These are phyloP conservation scores for Hypothenemus hampei DNA, from an alignment of 1,140 invertebrate species.

Conservation along the genomic window DNA sequence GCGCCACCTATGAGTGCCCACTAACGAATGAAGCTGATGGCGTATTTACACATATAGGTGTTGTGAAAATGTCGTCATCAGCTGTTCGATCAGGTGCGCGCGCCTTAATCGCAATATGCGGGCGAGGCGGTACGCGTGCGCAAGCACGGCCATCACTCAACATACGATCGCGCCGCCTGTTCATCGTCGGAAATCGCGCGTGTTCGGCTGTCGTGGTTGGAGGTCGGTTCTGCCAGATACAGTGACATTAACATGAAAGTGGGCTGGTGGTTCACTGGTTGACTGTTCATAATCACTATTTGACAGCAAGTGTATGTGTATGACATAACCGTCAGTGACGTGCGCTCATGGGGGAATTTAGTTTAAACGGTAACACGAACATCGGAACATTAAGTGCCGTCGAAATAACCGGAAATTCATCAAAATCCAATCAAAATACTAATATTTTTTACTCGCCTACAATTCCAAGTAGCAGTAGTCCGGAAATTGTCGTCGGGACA, in stretches of 20 bases:
- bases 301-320: conserved; percentile 37
- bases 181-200: conserved; percentile 28
- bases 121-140: conserved; percentile 21
- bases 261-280: conserved; percentile 39
- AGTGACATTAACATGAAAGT: conserved; percentile 40
- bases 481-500: conserved; percentile 33
- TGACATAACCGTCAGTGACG: conserved; percentile 41
- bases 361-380: conserved; percentile 44
- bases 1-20: conserved; percentile 22
- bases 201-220: conserved; percentile 29
- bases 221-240: conserved; percentile 31
- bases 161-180: conserved; percentile 7
- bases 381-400: conserved; percentile 45
- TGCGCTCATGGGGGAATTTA: conserved; percentile 47
- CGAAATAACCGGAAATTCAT: conserved; percentile 41
- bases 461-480: conserved; percentile 30
- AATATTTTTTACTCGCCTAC: conserved; percentile 43
- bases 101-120: conserved; percentile 23
- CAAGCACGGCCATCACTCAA: neutral
- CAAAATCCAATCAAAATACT: conserved; percentile 39
- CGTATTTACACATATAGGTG: conserved; percentile 30
- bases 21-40: conserved; percentile 13
- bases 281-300: conserved; percentile 31
- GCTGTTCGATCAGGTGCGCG: conserved; percentile 39
- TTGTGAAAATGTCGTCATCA: conserved; percentile 37